Evolutionary conservation across 2,113 vertebrate species (phyloP).

Genomic region (Orycteropus afer): DNA sequence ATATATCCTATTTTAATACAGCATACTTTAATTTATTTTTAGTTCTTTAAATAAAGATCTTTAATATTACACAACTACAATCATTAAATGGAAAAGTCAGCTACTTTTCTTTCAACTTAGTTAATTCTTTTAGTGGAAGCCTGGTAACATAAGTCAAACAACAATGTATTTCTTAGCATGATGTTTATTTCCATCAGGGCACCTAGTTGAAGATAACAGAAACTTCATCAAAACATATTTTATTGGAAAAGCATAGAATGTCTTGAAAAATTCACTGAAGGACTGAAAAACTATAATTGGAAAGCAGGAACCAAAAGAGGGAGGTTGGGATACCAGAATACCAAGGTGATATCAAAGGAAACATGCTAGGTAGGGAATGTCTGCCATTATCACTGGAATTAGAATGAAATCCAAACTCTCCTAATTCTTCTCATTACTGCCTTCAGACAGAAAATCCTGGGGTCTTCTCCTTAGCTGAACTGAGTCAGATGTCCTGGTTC

Average conservation of each 20-base stretch:
- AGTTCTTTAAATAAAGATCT: background rate
- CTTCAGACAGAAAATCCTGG: background rate
- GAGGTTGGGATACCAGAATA: background rate
- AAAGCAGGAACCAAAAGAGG: background rate
- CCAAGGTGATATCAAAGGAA: background rate
- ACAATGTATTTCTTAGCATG: background rate
- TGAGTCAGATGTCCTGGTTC: background rate
- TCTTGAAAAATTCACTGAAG: background rate
- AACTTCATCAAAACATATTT: background rate
- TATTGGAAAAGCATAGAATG: background rate
- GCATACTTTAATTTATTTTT: background rate
- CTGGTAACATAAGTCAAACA: background rate
- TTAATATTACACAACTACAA: background rate
- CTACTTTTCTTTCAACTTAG: background rate
- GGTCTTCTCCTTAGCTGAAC: background rate
- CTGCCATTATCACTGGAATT: background rate
- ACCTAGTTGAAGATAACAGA: background rate
- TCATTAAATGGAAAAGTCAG: background rate
- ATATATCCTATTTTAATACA: background rate
- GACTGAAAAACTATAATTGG: background rate
- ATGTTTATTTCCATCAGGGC: background rate
- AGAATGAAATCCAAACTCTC: slow-evolving; percentile 8
- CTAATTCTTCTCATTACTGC: background rate
- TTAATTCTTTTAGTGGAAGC: background rate
- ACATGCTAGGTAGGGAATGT: background rate